Evolutionary conservation across 2,797 vertebrate genomes (phyloP), one percentile per base, ranked within the genome.

Genomic region (Chiloscyllium punctatum): DNA sequence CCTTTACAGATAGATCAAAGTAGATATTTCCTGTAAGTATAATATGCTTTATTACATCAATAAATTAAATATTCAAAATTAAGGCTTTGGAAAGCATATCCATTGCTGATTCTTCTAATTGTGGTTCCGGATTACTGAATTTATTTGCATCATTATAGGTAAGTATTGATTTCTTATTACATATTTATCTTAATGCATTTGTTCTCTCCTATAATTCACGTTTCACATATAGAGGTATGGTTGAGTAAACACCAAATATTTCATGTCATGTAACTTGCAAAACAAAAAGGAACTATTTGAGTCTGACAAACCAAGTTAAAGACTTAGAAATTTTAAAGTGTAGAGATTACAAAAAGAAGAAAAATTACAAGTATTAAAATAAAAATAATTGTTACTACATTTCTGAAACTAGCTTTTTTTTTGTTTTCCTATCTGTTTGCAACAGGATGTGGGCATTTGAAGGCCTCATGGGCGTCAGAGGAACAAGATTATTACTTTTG

Each of bases 391-490:
- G 71, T 48, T 57, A 48, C 33, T n/a, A 71, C 48, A 95, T 74
- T 74, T 77, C 74, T 74, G 69, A 74, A 77, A 77, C 94, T 30
- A 95, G 27, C 51, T 77, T 95, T 42, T 95, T 27, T 95, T 95
- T 95, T 95, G 71, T 95, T 95, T 72, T 95, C 72, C 94, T 95
- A 30, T 95, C 94, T 95, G 71, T 95, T 77, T 77, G 94, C 69
- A 95, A 77, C 71, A 95, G 94, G 94, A 95, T 95, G 94, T 77
- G 94, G 94, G 72, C 69, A 95, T 71, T 95, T 95, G 94, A 95
- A 95, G 94, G 94, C 72, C 94, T n/a, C 72, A 57, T 51, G 71
- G 71, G 94, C 94, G 94, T 95, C 94, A 95, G 42, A 94, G 71
- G 94, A 95, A 95, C 71, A 57, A 57, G 94, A 33, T 77, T 57